Evolutionary conservation across 1,140 invertebrate genomes (phyloP), one percentile per base, ranked within the genome.

Genomic region (Rhagoletis zephyria): DNA sequence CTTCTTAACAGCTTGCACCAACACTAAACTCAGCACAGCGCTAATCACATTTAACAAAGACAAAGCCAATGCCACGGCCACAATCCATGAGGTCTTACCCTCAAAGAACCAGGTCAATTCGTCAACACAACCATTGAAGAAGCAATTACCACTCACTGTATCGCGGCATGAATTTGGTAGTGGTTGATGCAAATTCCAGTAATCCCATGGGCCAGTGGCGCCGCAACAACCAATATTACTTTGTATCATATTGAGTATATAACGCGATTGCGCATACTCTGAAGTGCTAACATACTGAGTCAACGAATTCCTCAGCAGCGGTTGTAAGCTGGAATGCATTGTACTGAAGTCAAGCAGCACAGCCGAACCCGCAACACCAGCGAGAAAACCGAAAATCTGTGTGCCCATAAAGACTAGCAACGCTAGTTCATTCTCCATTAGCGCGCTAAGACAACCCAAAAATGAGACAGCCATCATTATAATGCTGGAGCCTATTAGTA

Each of bases 221-320:
- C 97, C 97, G 88, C 97, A 98, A 91, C 97, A 98, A 48, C 96
- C 97, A 89, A 98, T 97, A 88, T 96, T 96, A 95, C 98, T 97
- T 93, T 98, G 97, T 16, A 98, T 95, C 93, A 96, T 95, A 89
- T 95, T 95, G 0, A 98, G 93, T 60, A 96, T 95, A 90, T 48
- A 94, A 90, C 89, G 95, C 94, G 95, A 90, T 96, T 95, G 42
- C 95, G 95, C 90, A 95, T 96, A 91, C 93, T 94, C 90, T 9
- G 92, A 93, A 5, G 91, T 91, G 86, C 94, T 93, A 42, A 98
- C 97, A 16, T 97, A 94, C 10, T 94, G 91, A n/a, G 94, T 93
- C 93, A 98, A 95, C 16, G 95, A 95, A 30, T 94, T 93, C 86
- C 94, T 94, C 88, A 98, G 95, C 63, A 96, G 93, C 0, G 96